These are phyloP conservation scores for Oligia latruncula DNA, from an alignment of 2,888 invertebrate genomes.

Conservation along the genomic window DNA sequence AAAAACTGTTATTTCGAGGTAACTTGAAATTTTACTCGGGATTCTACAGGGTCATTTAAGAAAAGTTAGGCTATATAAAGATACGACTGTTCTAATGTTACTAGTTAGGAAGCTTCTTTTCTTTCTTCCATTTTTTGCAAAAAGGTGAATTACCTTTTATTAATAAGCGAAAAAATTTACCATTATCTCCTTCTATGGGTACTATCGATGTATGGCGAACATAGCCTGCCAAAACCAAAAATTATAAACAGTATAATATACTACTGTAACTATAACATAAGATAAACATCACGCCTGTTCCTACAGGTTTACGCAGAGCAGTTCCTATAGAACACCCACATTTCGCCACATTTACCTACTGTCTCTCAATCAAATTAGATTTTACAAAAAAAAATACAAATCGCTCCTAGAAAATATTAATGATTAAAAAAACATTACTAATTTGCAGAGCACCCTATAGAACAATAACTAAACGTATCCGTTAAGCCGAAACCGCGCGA, in stretches of 20 bases:
- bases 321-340: neutral
- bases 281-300: neutral
- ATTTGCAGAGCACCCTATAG: slow-evolving; percentile 70
- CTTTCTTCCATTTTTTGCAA: neutral
- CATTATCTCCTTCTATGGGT: too few species aligned
- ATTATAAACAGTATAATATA: neutral
- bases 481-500: slow-evolving; percentile 86
- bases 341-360: neutral
- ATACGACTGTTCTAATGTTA: slow-evolving; percentile 23
- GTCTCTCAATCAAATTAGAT: neutral
- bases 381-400: neutral
- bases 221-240: neutral
- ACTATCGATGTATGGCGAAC: neutral
- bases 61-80: slow-evolving; percentile 45
- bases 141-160: neutral
- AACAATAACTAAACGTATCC: slow-evolving; percentile 81
- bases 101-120: slow-evolving; percentile 4
- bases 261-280: neutral
- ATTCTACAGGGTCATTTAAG: slow-evolving; percentile 34
- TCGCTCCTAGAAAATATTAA: neutral
- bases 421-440: neutral
- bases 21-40: slow-evolving; percentile 24
- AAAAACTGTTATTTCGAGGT: slow-evolving; percentile 48
- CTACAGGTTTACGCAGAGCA: neutral
- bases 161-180: neutral